Evolutionary conservation across 2,888 invertebrate species (phyloP), one percentile per base, ranked within the genome.

Genomic region (Drosophila maculinotata): DNA sequence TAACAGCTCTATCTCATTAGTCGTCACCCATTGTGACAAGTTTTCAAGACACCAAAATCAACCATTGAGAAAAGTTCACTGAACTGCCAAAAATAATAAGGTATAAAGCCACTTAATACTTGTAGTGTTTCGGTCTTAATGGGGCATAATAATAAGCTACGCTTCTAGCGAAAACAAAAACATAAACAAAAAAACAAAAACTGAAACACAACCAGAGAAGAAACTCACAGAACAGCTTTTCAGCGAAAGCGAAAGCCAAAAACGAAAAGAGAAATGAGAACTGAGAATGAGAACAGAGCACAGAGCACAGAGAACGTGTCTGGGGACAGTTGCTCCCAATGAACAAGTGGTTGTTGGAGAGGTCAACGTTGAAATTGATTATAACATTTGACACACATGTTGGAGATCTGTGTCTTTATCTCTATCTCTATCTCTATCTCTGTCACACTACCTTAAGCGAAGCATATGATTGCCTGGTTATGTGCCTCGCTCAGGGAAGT

Each of bases 231-330:
- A 76, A 54, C 84, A 69, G 79, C 84, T 84, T 84, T 69, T 31
- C 39, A 38, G 54, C 44, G 79, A 80, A 80, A 80, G 53, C 70
- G 85, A 80, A 80, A 80, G 85, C 38, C 49, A n/a, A 53, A 51
- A 48, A 15, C 1, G 10, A 59, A 7, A 17, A 12, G 2, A 30
- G 8, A 17, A 47, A 17, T 30, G 31, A 33, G 14, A 33, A 3
- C 17, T 6, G 33, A 47, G 12, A 47, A 47, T 15, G 7, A n/a
- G 12, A 42, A 42, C 6, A 38, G 45, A 59, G 68, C n/a, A n/a
- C n/a, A n/a, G n/a, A n/a, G n/a, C n/a, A 35, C 0, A 31, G 9
- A 38, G 35, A 64, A 31, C 31, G 47, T 6, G 15, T 23, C 17
- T 39, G 20, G 20, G 36, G 39, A 42, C 28, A 48, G 33, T 47